Evolutionary conservation across 1,140 invertebrate genomes (phyloP).

Genomic region (Euglossa dilemma): DNA sequence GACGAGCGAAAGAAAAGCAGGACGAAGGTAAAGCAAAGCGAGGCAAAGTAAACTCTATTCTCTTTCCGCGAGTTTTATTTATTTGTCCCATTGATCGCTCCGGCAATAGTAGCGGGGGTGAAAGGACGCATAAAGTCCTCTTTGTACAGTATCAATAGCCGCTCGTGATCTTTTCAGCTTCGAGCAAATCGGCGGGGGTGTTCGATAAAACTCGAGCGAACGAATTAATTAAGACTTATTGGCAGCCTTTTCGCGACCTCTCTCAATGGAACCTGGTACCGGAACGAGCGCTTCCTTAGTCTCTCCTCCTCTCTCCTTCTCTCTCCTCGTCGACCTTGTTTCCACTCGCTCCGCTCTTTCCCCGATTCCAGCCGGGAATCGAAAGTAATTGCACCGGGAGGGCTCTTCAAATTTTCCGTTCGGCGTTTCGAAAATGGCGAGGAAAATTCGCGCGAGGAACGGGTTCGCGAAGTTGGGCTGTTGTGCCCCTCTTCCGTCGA

Average conservation of each 20-base stretch:
- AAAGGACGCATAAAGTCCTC: not conserved
- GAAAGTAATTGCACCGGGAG: not conserved
- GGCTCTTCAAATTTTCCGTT: conserved; percentile 9
- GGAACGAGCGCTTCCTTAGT: conserved; percentile 6
- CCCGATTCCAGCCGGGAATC: not conserved
- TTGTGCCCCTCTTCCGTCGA: not conserved
- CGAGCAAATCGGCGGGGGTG: not conserved
- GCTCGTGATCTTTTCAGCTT: conserved; percentile 21
- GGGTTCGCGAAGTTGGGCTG: not conserved
- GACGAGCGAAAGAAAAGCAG: too few relatives aligned
- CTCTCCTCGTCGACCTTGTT: not conserved
- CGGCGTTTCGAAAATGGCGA: not conserved
- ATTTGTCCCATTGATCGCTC: not conserved
- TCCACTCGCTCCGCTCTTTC: not conserved
- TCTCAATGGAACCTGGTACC: conserved; percentile 2
- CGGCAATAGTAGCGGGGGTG: not conserved
- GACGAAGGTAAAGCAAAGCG: not conserved
- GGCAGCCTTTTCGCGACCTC: conserved; percentile 22
- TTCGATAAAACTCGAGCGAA: conserved; percentile 27
- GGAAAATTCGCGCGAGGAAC: not conserved
- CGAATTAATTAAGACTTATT: conserved; percentile 49
- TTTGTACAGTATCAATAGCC: not conserved
- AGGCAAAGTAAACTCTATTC: not conserved
- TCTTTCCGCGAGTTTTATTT: not conserved
- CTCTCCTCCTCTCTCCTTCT: not conserved